phyloP scores from a whole-genome alignment of 53 echinoderm and acorn worm genomes.

The Glandiceps talaboti region DNA sequence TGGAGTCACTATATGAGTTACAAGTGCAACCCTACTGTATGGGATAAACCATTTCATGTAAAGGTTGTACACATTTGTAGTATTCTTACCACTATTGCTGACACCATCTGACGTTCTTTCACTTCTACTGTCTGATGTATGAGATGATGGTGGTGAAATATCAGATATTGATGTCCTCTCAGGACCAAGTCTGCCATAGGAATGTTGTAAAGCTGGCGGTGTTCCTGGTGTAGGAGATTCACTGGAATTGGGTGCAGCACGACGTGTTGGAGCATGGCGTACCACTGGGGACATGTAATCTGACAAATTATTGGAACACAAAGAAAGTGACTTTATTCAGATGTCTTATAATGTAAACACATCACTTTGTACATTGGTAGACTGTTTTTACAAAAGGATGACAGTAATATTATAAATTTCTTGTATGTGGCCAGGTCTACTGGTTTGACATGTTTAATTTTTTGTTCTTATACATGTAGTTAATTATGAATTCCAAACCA shows the following conservation, averaged over 20 bases:
- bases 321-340: too few species aligned
- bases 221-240: not conserved
- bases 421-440: too few species aligned
- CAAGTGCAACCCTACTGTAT: too few species aligned
- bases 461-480: too few species aligned
- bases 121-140: not conserved
- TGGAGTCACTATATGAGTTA: too few species aligned
- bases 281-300: constrained; percentile 62
- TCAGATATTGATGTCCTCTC: not conserved
- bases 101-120: not conserved
- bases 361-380: too few species aligned
- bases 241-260: constrained; percentile 1
- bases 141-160: not conserved
- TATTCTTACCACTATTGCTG: not conserved
- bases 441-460: too few species aligned
- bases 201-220: not conserved
- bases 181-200: not conserved
- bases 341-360: too few species aligned
- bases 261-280: constrained; percentile 49
- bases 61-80: not conserved
- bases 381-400: too few species aligned
- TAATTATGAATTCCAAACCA: too few species aligned
- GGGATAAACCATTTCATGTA: too few species aligned
- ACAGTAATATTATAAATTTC: too few species aligned
- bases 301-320: constrained; percentile 10